Conservation (phyloP, 2,113 vertebrate genomes). For the Tachysurus fulvidraco region DNA sequence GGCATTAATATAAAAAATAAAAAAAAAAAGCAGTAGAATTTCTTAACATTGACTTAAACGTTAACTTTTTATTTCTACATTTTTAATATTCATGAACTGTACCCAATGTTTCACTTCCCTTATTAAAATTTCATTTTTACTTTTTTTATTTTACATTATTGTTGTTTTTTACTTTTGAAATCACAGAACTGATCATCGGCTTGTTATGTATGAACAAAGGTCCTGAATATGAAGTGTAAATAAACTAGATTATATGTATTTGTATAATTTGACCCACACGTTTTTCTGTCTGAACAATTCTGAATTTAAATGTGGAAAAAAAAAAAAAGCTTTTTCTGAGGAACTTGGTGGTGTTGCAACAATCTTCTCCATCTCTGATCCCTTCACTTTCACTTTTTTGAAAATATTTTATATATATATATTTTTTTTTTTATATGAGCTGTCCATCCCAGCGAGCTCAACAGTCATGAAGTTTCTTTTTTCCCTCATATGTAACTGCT, state of each 20-base stretch:
- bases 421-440: background rate
- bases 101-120: slow-evolving; percentile 46
- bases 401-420: background rate
- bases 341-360: slow-evolving; percentile 53
- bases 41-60: slow-evolving; percentile 54
- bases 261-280: slow-evolving; percentile 74
- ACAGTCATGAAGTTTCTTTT: background rate
- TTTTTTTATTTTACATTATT: slow-evolving; percentile 43
- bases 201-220: slow-evolving; percentile 71
- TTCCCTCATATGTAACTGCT: background rate
- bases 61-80: slow-evolving; percentile 50
- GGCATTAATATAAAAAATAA: slow-evolving; percentile 34
- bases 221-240: slow-evolving; percentile 77
- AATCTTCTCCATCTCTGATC: slow-evolving; percentile 51
- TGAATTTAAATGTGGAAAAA: slow-evolving; percentile 53
- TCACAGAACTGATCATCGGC: slow-evolving; percentile 64
- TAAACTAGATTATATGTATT: slow-evolving; percentile 80
- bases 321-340: slow-evolving; percentile 52
- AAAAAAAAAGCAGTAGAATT: slow-evolving; percentile 52
- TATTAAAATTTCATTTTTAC: slow-evolving; percentile 23
- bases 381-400: slow-evolving; percentile 42
- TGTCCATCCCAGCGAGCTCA: background rate
- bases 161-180: slow-evolving; percentile 48
- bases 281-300: slow-evolving; percentile 62
- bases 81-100: slow-evolving; percentile 58